Evolutionary conservation across 64 coral and sea anemone genomes (phyloP).

Genomic region (Porites australiensis): DNA sequence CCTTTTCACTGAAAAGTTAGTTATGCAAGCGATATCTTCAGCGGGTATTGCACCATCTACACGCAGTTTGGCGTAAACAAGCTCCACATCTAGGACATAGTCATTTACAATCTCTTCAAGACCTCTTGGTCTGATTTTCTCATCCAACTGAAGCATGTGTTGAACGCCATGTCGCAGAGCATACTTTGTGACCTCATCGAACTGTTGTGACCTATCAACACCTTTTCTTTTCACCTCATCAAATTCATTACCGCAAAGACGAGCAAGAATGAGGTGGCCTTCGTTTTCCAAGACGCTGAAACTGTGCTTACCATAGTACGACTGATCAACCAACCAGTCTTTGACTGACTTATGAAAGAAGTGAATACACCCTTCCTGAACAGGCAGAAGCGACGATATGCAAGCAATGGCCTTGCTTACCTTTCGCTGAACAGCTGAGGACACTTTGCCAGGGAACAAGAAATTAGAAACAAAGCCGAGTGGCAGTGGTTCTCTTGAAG

Average conservation of each 20-base stretch:
- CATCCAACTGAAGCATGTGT: background rate
- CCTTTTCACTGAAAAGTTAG: background rate
- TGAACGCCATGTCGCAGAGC: background rate
- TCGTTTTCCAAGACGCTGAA: background rate
- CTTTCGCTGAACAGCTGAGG: background rate
- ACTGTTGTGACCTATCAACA: background rate
- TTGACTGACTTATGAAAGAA: conserved; percentile 38
- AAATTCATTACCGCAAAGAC: background rate
- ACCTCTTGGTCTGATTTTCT: background rate
- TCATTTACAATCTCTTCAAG: background rate
- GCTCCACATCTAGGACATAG: no score
- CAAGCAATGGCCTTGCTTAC: background rate
- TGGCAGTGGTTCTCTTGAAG: conserved; percentile 26
- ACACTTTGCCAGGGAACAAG: background rate
- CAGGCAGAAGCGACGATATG: conserved; percentile 8
- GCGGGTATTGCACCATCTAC: background rate
- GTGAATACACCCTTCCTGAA: background rate
- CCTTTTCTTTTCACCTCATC: background rate
- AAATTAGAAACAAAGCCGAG: background rate
- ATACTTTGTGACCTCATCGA: background rate
- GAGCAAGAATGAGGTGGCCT: background rate
- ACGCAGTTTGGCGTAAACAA: background rate
- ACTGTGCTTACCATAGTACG: background rate
- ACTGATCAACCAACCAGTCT: conserved; percentile 6
- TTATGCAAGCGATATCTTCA: background rate